These are phyloP conservation scores for Cordilura impudica DNA, from an alignment of 2,888 invertebrate species.

Conservation along the genomic window DNA sequence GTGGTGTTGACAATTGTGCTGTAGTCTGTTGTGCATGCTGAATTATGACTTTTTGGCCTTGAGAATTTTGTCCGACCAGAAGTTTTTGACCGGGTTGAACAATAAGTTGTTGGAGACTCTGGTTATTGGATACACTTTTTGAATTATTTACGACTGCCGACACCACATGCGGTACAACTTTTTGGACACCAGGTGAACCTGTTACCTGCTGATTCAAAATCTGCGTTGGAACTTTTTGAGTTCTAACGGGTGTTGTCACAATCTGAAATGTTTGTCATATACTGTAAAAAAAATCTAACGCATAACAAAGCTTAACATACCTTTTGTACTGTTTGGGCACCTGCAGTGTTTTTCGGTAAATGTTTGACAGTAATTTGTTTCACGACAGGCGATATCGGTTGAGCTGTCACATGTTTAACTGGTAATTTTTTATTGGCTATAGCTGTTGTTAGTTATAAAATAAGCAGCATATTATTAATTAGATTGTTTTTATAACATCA, in stretches of 20 bases:
- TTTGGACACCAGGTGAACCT: conserved; percentile 63
- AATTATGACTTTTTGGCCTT: conserved; percentile 77
- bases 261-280: conserved; percentile 41
- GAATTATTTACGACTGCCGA: conserved; percentile 65
- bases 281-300: background rate
- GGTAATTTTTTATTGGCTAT: conserved; percentile 63
- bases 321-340: conserved; percentile 67
- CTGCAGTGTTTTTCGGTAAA: conserved; percentile 67
- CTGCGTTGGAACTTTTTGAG: conserved; percentile 52
- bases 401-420: conserved; percentile 54
- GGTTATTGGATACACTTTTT: conserved; percentile 60
- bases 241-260: conserved; percentile 53
- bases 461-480: background rate
- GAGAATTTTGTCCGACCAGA: conserved; percentile 74
- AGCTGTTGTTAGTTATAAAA: conserved; percentile 35
- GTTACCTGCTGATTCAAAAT: conserved; percentile 67
- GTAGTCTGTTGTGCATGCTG: conserved; percentile 71
- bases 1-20: conserved; percentile 65
- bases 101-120: conserved; percentile 75
- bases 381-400: conserved; percentile 63
- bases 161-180: conserved; percentile 56
- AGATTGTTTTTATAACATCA: no score
- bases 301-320: conserved; percentile 61
- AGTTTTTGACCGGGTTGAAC: conserved; percentile 76
- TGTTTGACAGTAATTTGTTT: conserved; percentile 75